Evolutionary conservation across 2,888 invertebrate species (phyloP), one percentile per base, ranked within the genome.

Genomic region (Heliconius sara): DNA sequence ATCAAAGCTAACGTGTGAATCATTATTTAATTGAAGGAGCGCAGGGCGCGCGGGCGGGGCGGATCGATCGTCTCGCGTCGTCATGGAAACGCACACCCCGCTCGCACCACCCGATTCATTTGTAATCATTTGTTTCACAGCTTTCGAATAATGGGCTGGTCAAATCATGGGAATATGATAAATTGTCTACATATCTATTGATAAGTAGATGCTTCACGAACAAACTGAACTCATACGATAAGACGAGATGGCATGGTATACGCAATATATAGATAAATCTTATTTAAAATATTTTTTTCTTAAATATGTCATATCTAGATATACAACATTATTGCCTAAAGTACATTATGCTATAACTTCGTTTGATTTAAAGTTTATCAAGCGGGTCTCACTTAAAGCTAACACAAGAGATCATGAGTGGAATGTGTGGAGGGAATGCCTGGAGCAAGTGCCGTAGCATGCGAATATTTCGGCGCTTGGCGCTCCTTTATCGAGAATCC

Each of bases 111-210:
- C 90, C 88, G 90, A 92, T 93, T 93, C 94, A 94, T 94, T 95
- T 95, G 95, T 95, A 93, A 95, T 94, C 95, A 94, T 95, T 95
- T 95, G 95, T 94, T 95, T 95, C 93, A 91, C 90, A 88, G 90
- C 90, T 90, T 88, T 91, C 92, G 91, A 91, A 94, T 93, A 92
- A 93, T 91, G 92, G 91, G 87, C 88, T 91, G 89, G 90, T 92
- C 92, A 91, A 92, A 93, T 88, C 87, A 89, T 86, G 90, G 85
- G 89, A 92, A 91, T 92, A 92, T 94, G 92, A 95, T 94, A 89
- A 91, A 94, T 94, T 89, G 88, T 87, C 84, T 79, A 81, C 75
- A 75, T 79, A 80, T 71, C 79, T 74, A 71, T 78, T 66, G 43
- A 82, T 77, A 60, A 60, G 76, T 81, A 74, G 27, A 67, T 63